Base-by-base conservation (phyloP, 2,888 invertebrate species). In the Cremastobaeus sp. region DNA sequence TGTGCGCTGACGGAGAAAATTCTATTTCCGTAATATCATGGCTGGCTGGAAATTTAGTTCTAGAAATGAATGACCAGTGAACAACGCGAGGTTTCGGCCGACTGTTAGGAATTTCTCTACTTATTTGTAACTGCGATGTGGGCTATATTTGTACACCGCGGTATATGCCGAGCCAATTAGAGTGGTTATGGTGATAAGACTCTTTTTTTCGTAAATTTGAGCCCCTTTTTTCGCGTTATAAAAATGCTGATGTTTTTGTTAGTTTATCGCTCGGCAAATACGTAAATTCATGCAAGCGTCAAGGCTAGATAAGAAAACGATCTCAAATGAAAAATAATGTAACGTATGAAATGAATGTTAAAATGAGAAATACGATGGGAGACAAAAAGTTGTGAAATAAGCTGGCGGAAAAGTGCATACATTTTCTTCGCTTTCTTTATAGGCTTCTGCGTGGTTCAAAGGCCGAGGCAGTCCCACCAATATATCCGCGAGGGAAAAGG, bases 401-500 rank as follows among this genome's bases (percentile, higher is more conserved):
- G 34, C 48, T 57, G 30, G 66, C 15, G 32, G 41, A 43, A 68
- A 71, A 59, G 21, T 66, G 57, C 30, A 62, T 70, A 69, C 28
- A 28, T 70, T 74, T 65, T 69, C 62, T 69, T 62, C 25, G 34
- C 48, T 77, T 52, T 17, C 59, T 73, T 89, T 89, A 37, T 86
- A 94, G 93, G 91, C 86, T 95, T 93, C 83, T 96, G 96, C 86
- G 93, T 94, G 55, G 94, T 95, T 48, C 94, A 95, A 89, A 92
- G 95, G 78, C 93, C 94, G 34, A 93, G 93, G 84, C 93, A 93
- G 83, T 92, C 93, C 76, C 94, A 94, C 87, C 95, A 96, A 88
- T 93, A 93, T 80, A 95, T 96, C 81, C 92, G 93, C 80, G 95
- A 95, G 89, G 95, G 95, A 48, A 94, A 94, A 82, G 95, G 94